Conservation (phyloP, 1,140 invertebrate genomes). For the Dinothrombium tinctorium region DNA sequence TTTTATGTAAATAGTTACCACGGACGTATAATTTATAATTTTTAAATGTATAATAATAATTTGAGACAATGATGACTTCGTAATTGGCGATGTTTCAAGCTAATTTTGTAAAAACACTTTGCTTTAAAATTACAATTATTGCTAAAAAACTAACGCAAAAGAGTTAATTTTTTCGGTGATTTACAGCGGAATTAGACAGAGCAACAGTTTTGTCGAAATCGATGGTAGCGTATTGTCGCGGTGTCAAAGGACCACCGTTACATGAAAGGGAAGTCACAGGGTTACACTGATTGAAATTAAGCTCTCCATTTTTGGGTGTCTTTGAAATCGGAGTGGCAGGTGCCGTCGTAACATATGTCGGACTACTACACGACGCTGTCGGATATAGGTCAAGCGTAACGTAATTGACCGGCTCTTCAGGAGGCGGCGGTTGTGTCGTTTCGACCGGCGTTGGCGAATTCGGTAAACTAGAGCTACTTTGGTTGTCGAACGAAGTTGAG, state of each 20-base stretch:
- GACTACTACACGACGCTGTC: slow-evolving; percentile 8
- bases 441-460: too few species aligned
- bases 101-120: too few species aligned
- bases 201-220: slow-evolving; percentile 79
- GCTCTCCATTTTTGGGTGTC: slow-evolving; percentile 9
- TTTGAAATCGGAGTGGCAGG: slow-evolving; percentile 12
- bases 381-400: slow-evolving; percentile 44
- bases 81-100: too few species aligned
- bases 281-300: too few species aligned
- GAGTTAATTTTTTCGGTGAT: slow-evolving; percentile 8
- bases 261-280: slow-evolving; percentile 10
- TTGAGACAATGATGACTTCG: too few species aligned
- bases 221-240: slow-evolving; percentile 48
- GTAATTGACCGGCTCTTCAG: slow-evolving; percentile 27
- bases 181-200: slow-evolving; percentile 26
- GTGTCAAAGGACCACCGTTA: slow-evolving; percentile 8
- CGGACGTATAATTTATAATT: too few species aligned
- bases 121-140: too few species aligned
- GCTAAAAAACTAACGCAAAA: too few species aligned
- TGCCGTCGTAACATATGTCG: slow-evolving; percentile 20
- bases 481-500: background rate
- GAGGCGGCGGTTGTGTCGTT: too few species aligned
- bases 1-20: too few species aligned
- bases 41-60: too few species aligned
- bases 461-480: too few species aligned